Evolutionary conservation across 2,888 invertebrate genomes (phyloP), one percentile per base, ranked within the genome.

Genomic region (Pollenia griseotomentosa): DNA sequence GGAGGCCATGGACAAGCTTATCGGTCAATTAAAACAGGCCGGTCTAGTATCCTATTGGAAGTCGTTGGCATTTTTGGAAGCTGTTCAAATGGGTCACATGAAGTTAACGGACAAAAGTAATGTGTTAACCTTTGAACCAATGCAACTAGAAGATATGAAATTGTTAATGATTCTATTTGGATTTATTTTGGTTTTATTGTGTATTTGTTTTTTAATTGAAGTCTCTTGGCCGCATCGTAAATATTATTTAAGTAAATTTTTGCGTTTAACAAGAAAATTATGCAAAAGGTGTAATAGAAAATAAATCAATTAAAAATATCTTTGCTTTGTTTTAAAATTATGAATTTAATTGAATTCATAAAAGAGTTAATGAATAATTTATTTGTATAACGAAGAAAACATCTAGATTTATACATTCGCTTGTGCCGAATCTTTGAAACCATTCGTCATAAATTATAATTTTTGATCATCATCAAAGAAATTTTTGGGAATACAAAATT

Each of bases 21-120:
- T 89, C 9, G 57, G 83, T 44, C 77, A 88, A 61, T 14, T 79
- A 10, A 71, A 83, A 4, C 68, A 87, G 9, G 61, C 86, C 0
- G 89, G 89, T 16, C 46, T 89, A 6, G 12, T 88, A 1, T 59
- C 66, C 0, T 80, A 82, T 55, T 89, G 89, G 89, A 87, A 88
- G 6, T 40, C 79, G 2, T 44, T 77, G n/a, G 53, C 86, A 0
- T 88, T 88, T 14, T 42, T 85, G 61, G 89, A 89, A 63, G 71
- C 85, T 16, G 66, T 89, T 2, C 66, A 80, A 16, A 57, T 80
- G 48, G 82, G 83, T 2, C 63, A 55, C 4, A 51, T 84, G 0
- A 85, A 42, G 9, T 55, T 88, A 0, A 19, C 40, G n/a, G 87
- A 89, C n/a, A 23, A 59, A 6, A 63, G 74, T 9, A 48, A 16